Conservation (phyloP, 2,113 vertebrate genomes). For the Marmota flaviventris region DNA sequence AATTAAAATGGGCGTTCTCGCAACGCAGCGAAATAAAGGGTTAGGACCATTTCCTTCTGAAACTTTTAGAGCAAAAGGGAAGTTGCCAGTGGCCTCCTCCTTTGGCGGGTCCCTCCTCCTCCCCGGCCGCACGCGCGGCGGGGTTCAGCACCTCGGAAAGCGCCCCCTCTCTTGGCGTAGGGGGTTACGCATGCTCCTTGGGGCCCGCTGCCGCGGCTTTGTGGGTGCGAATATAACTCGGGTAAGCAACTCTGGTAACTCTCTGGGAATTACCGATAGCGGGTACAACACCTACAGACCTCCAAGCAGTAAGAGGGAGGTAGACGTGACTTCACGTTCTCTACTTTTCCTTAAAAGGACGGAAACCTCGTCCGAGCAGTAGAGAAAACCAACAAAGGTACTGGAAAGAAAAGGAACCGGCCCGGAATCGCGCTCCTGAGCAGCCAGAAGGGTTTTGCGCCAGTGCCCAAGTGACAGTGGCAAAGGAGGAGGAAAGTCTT, state of each 20-base stretch:
- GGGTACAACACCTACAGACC: not conserved
- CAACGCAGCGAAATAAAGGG: not conserved
- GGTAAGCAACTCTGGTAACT: not conserved
- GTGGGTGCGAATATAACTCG: not conserved
- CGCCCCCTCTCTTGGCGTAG: not conserved
- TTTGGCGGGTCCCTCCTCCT: rapidly evolving
- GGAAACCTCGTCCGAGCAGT: not conserved
- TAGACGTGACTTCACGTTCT: not conserved
- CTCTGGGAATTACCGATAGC: not conserved
- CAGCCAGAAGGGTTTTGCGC: not conserved
- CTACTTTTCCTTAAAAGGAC: not conserved
- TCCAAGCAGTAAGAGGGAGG: not conserved
- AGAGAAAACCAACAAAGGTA: not conserved
- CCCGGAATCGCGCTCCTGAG: not conserved
- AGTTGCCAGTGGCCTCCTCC: not conserved
- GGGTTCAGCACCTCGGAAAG: constrained; percentile 89
- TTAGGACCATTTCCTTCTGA: not conserved
- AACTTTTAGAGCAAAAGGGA: not conserved
- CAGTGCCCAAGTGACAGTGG: not conserved
- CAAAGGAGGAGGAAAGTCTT: not conserved
- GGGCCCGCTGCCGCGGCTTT: not conserved
- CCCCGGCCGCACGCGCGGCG: rapidly evolving
- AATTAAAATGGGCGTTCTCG: not conserved
- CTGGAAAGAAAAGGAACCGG: not conserved
- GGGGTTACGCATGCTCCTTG: constrained; percentile 82